Base-by-base conservation (phyloP, 2,113 vertebrate species). In the Pelecanoides urinatrix region DNA sequence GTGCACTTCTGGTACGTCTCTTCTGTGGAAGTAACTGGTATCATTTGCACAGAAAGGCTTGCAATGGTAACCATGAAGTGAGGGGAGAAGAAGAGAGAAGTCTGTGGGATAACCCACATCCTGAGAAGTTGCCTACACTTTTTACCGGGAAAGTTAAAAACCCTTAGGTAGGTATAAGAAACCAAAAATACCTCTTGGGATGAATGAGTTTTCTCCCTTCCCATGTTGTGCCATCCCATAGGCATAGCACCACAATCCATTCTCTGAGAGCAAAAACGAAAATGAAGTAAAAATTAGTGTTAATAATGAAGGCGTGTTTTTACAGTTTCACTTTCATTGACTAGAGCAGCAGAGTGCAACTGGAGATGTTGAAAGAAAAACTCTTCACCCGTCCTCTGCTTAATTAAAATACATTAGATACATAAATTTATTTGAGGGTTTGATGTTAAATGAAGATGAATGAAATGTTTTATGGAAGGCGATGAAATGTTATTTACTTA, bases 341-440 rank as follows among this genome's bases (percentile, higher is more conserved):
- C 94, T 92, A 56, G 42, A 96, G 67, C 76, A 97, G 62, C 68
- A 97, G 92, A 97, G 85, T 96, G 89, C 94, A 96, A 42, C 92
- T 79, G 65, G 86, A 91, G 70, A 88, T 77, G 58, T 52, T 96
- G 95, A 96, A 96, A 94, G 89, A 94, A 96, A 92, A 97, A 75
- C 85, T 96, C 91, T 97, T 97, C 84, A 93, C 61, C 79, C 91
- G 83, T 91, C 92, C 32, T 72, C 36, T 76, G 49, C 79, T 95
- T 97, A 97, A 97, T 97, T 97, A 95, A 96, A 97, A 97, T 95
- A 81, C 66, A 97, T 97, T 96, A 96, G 67, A 86, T 70, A 95
- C 74, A 78, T 70, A 89, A 71, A 93, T 95, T 93, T 96, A 92
- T 94, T 95, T 96, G 95, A 96, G 71, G 27, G 63, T 95, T 92